Conservation (phyloP, 2,888 invertebrate genomes). For the Drosophila tripunctata region DNA sequence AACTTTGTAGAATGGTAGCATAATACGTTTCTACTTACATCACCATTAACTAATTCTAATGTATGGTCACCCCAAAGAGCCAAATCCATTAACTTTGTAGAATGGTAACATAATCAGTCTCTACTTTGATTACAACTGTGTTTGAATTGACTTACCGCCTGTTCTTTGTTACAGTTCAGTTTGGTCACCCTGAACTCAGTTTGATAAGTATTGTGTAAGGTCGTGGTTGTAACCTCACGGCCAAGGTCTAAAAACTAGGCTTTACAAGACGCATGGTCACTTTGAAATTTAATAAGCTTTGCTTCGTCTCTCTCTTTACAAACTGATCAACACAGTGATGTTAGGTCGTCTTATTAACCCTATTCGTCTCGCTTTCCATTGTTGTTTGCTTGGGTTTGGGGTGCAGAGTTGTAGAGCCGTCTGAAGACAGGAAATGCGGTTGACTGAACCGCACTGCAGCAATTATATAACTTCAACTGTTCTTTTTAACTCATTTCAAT, state of each 20-base stretch:
- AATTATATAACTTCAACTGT: constrained; percentile 5
- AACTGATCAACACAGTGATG: neutral
- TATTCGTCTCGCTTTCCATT: constrained; percentile 6
- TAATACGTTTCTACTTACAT: neutral
- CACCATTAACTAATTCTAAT: neutral
- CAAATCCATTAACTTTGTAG: neutral
- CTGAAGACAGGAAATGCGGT: constrained; percentile 12
- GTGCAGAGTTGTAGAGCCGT: neutral
- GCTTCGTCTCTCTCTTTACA: neutral
- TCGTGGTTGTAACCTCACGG: neutral
- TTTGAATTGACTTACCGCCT: neutral
- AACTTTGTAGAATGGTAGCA: neutral
- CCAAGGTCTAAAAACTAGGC: neutral
- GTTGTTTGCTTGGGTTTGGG: neutral
- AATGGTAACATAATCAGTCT: neutral
- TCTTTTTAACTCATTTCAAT: constrained; percentile 15
- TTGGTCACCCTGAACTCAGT: neutral
- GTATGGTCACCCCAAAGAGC: neutral
- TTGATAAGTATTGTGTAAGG: neutral
- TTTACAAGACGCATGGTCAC: neutral
- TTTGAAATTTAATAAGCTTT: neutral
- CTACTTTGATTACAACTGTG: neutral
- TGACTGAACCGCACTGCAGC: constrained; percentile 2
- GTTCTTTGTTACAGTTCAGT: neutral
- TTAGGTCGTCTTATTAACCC: constrained; percentile 12